Conservation (phyloP, 1,140 invertebrate genomes). For the Drosophila parvula region DNA sequence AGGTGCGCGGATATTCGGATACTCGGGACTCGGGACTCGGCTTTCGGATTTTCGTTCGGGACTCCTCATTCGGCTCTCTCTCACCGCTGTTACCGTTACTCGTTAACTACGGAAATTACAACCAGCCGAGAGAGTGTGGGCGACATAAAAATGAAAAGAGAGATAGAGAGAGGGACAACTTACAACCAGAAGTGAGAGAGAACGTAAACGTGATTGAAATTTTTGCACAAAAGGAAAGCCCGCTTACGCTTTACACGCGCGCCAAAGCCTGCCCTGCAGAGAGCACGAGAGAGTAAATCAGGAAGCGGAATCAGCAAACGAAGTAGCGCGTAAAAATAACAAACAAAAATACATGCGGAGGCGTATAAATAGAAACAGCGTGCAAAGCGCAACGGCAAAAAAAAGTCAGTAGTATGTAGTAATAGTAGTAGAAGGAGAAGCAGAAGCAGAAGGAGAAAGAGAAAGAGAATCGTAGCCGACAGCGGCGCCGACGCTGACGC, state of each 20-base stretch:
- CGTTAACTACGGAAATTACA: conserved; percentile 40
- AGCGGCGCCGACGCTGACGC: conserved; percentile 12
- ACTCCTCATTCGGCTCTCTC: conserved; percentile 12
- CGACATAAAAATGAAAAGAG: background rate
- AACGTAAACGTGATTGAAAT: conserved; percentile 75
- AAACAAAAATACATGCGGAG: conserved; percentile 68
- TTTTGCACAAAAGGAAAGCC: conserved; percentile 75
- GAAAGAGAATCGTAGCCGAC: conserved; percentile 28
- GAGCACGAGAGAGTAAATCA: conserved; percentile 43
- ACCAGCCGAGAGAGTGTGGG: conserved; percentile 36
- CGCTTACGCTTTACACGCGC: conserved; percentile 72
- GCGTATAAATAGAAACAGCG: conserved; percentile 78
- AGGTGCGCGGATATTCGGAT: conserved; percentile 65
- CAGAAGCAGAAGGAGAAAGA: conserved; percentile 36
- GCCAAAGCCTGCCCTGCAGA: conserved; percentile 33
- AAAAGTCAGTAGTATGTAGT: conserved; percentile 78
- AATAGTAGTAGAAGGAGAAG: conserved; percentile 70
- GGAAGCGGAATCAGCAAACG: conserved; percentile 56
- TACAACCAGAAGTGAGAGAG: conserved; percentile 22
- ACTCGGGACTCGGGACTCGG: conserved; percentile 24
- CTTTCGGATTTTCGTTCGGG: conserved; percentile 34
- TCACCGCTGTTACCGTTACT: conserved; percentile 17
- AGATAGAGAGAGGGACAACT: background rate
- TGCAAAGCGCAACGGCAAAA: conserved; percentile 71
- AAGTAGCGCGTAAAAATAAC: conserved; percentile 69